Conservation (phyloP, 2,888 invertebrate species). For the Clepsis dumicolana region DNA sequence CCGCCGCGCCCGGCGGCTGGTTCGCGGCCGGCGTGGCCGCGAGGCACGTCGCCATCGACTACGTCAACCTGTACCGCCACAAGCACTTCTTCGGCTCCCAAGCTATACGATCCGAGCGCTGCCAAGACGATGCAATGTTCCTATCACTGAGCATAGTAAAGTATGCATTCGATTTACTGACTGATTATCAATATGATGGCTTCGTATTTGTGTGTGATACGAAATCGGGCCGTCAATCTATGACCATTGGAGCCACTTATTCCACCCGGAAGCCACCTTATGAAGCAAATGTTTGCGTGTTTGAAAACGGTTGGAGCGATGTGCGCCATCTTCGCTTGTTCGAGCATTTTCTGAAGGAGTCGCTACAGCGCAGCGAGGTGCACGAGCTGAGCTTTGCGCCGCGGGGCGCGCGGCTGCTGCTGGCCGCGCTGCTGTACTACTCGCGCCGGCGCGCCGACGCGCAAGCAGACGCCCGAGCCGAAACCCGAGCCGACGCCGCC, state of each 20-base stretch:
- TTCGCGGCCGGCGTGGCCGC: constrained; percentile 53
- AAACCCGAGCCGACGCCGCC: constrained; percentile 17
- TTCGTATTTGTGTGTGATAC: constrained; percentile 18
- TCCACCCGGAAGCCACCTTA: constrained; percentile 10
- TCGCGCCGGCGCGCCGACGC: constrained; percentile 44
- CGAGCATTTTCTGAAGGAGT: constrained; percentile 38
- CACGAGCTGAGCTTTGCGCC: constrained; percentile 9
- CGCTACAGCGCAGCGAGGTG: constrained; percentile 11
- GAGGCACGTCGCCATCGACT: constrained; percentile 46
- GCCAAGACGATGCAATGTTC: constrained; percentile 49
- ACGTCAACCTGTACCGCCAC: constrained; percentile 48
- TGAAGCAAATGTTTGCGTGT: constrained; percentile 16
- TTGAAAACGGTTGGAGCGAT: constrained; percentile 38
- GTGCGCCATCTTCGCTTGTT: constrained; percentile 20
- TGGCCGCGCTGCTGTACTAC: constrained; percentile 50
- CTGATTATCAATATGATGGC: constrained; percentile 50
- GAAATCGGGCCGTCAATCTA: neutral
- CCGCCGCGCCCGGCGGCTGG: constrained; percentile 48
- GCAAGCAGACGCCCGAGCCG: neutral
- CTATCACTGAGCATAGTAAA: constrained; percentile 56
- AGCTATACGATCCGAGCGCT: constrained; percentile 35
- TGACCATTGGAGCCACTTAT: neutral
- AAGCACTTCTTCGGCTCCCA: constrained; percentile 45
- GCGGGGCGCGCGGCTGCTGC: constrained; percentile 28
- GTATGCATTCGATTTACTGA: constrained; percentile 59